Evolutionary conservation across 2,888 invertebrate genomes (phyloP), one percentile per base, ranked within the genome.

Genomic region (Hyposoter didymator): DNA sequence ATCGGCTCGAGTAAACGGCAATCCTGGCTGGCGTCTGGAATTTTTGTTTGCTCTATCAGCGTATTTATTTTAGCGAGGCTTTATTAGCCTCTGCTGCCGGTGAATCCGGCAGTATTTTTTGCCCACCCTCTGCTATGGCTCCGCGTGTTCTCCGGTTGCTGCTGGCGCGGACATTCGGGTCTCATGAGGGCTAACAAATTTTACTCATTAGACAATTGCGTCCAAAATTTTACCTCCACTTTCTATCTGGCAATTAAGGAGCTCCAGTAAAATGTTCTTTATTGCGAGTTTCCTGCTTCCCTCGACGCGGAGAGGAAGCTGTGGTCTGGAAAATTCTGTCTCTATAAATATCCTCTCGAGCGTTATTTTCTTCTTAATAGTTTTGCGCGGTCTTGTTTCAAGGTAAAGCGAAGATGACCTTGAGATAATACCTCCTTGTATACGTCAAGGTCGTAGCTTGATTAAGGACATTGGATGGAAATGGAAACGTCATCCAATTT

Each of bases 31-130:
- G 35, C 47, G 74, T 69, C 75, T 82, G 64, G 55, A 55, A 70
- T 84, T 76, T 81, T 52, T 81, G 72, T 82, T 84, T 79, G 64
- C 82, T 49, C 39, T 74, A 79, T 83, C 74, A 85, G 83, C 79
- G 73, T 78, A 82, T 84, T 84, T 82, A 78, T 82, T 73, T 78
- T 49, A 49, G 55, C 75, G 69, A 67, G n/a, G 81, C 81, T 82
- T 75, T 69, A 69, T 69, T 75, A 75, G 14, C 62, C 49, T 28
- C 49, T 28, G 28, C 28, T 17, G 62, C 12, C 43, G 59, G 32
- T 69, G 81, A 55, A 75, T 59, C 28, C 72, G n/a, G 28, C 49
- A 32, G 43, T 72, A 59, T 69, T 76, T 32, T 66, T 76, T 59
- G 32, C 39, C 47, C 64, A 3, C 12, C 32, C 45, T 35, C 35